Conservation (phyloP, 2,797 vertebrate genomes). For the Limnodromus scolopaceus region DNA sequence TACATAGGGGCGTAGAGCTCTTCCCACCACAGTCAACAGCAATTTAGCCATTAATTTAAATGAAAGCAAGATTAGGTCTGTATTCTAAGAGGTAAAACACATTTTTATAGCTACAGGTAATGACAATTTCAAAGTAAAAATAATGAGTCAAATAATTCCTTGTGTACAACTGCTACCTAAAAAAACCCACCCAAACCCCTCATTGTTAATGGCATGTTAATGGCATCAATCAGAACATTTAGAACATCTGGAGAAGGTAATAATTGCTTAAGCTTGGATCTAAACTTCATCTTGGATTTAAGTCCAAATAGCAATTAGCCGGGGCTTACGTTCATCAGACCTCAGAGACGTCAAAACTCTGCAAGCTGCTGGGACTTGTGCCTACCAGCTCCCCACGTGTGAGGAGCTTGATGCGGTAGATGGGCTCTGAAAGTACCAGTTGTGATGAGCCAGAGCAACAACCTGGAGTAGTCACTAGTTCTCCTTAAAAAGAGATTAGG, state of each 20-base stretch:
- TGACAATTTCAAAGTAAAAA: conserved; percentile 28
- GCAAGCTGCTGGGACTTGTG: background rate
- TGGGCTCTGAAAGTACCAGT: background rate
- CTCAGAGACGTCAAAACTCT: background rate
- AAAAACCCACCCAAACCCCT: background rate
- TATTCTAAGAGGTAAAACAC: conserved; percentile 1
- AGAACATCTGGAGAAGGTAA: background rate
- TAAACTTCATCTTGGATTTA: background rate
- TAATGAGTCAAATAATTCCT: conserved; percentile 5
- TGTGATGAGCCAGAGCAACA: background rate
- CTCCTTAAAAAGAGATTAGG: background rate
- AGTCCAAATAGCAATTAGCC: background rate
- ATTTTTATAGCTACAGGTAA: conserved; percentile 41
- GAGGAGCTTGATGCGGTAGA: background rate
- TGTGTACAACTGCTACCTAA: background rate
- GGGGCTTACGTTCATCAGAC: background rate
- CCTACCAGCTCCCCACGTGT: accelerated
- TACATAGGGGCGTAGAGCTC: background rate
- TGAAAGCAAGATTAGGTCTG: conserved; percentile 28
- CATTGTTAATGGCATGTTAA: background rate
- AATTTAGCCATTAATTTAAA: conserved; percentile 55
- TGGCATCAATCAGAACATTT: background rate
- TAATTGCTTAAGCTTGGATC: background rate
- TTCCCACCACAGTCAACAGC: conserved; percentile 13
- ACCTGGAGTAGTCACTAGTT: background rate